Evolutionary conservation across 1,140 invertebrate genomes (phyloP).

Genomic region (Heliconius nattereri): DNA sequence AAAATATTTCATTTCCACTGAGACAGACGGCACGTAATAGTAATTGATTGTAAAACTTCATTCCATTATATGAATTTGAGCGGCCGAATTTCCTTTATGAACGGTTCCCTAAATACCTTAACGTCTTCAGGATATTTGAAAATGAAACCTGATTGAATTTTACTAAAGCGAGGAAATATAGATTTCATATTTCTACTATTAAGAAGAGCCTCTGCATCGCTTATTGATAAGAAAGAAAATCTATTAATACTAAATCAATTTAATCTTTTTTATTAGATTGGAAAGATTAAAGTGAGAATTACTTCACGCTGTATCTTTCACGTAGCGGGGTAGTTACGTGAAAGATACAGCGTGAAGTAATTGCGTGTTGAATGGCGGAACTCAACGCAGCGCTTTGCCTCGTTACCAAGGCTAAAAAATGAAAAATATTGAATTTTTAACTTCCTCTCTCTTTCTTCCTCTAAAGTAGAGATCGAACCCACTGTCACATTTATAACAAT

Average conservation of each 20-base stretch:
- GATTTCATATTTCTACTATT: not conserved
- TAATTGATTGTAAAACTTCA: constrained; percentile 29
- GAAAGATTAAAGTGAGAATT: no score
- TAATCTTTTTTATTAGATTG: not conserved
- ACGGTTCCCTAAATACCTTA: constrained; percentile 20
- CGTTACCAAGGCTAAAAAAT: no score
- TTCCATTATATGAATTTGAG: constrained; percentile 24
- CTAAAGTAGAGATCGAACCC: no score
- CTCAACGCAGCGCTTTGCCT: no score
- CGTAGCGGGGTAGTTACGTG: no score
- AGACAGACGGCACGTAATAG: constrained; percentile 7
- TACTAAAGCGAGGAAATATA: not conserved
- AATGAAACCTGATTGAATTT: constrained; percentile 27
- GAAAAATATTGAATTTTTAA: no score
- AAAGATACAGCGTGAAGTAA: no score
- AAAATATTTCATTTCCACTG: not conserved
- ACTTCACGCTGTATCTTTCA: no score
- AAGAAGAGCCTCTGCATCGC: not conserved
- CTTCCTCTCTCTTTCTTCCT: no score
- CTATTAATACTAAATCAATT: not conserved
- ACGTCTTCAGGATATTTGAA: constrained; percentile 31
- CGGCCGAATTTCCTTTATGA: constrained; percentile 25
- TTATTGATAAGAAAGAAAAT: not conserved
- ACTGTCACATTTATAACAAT: no score
- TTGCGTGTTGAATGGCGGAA: no score